A percentile compares a stretch with the other conserved stretches of the same genome.
These are phyloP conservation scores for Pterostichus niger DNA, from an alignment of 2,888 invertebrate genomes.

Conservation along the genomic window DNA sequence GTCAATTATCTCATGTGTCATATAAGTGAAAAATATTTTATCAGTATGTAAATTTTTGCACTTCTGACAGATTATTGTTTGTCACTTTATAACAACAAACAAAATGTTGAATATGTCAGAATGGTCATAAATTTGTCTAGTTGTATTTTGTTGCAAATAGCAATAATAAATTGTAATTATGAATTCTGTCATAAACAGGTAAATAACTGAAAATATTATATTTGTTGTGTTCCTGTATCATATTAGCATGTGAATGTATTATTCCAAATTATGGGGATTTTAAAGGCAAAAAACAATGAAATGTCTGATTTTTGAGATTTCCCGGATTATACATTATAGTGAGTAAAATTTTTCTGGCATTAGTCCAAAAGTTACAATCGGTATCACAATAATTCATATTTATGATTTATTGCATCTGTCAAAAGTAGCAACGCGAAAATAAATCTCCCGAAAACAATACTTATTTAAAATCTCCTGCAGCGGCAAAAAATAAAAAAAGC, in stretches of 20 bases:
- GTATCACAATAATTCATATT: constrained; percentile 62
- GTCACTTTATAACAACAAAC: too few relatives aligned
- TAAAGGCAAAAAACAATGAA: constrained; percentile 38
- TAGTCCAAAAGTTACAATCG: constrained; percentile 61
- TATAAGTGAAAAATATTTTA: too few relatives aligned
- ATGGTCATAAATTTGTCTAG: too few relatives aligned
- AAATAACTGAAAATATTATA: too few relatives aligned
- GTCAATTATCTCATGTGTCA: too few relatives aligned
- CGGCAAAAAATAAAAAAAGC: neutral
- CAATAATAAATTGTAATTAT: too few relatives aligned
- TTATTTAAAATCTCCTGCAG: constrained; percentile 37
- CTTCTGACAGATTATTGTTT: too few relatives aligned
- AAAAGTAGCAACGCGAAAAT: constrained; percentile 57
- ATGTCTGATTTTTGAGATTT: constrained; percentile 56
- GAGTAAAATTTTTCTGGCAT: constrained; percentile 56
- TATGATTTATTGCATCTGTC: constrained; percentile 64
- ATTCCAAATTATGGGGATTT: constrained; percentile 1
- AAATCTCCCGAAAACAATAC: constrained; percentile 58
- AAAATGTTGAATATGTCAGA: too few relatives aligned
- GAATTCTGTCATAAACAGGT: too few relatives aligned
- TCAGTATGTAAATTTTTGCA: too few relatives aligned
- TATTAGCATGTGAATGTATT: neutral
- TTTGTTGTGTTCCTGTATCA: too few relatives aligned
- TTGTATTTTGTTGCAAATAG: too few relatives aligned
- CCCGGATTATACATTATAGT: constrained; percentile 43